phyloP scores from a whole-genome alignment of 2,888 invertebrate species.

The Rapana venosa region DNA sequence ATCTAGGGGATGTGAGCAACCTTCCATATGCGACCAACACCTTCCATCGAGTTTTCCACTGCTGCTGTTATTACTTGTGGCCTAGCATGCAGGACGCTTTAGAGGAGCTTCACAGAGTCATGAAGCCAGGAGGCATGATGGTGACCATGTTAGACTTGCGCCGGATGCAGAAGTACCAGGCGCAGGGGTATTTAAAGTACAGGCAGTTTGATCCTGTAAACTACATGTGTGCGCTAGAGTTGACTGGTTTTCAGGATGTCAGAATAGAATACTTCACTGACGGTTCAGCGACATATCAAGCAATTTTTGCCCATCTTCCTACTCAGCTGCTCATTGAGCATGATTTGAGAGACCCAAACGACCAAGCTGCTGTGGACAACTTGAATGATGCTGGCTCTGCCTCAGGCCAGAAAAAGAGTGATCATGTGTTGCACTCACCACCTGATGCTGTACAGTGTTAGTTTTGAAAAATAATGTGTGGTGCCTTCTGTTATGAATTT shows the following conservation, averaged over 20 bases:
- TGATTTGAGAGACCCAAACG: too few relatives aligned
- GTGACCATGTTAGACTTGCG: constrained; percentile 59
- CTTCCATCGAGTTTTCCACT: constrained; percentile 71
- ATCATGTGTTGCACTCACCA: too few relatives aligned
- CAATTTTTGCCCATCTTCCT: constrained; percentile 54
- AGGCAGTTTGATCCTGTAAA: constrained; percentile 59
- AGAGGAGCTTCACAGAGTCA: constrained; percentile 66
- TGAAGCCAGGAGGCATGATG: constrained; percentile 67
- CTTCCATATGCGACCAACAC: constrained; percentile 63
- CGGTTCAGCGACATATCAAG: constrained; percentile 51
- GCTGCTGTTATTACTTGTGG: constrained; percentile 74
- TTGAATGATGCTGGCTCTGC: too few relatives aligned
- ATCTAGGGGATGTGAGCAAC: constrained; percentile 55
- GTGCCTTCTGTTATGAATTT: too few relatives aligned
- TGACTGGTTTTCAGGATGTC: constrained; percentile 67
- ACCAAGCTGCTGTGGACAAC: too few relatives aligned
- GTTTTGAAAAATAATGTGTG: too few relatives aligned
- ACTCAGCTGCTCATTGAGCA: too few relatives aligned
- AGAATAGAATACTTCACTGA: constrained; percentile 51
- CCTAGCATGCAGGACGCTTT: constrained; percentile 56
- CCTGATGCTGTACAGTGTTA: too few relatives aligned
- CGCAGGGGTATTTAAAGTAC: constrained; percentile 56
- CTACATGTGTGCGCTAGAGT: constrained; percentile 66
- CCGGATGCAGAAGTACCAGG: constrained; percentile 42
- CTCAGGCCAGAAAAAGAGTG: too few relatives aligned